A percentile compares a stretch with the other conserved stretches of the same genome.
Conservation (phyloP, 2,888 invertebrate genomes). For the Mechanitis mazaeus region DNA sequence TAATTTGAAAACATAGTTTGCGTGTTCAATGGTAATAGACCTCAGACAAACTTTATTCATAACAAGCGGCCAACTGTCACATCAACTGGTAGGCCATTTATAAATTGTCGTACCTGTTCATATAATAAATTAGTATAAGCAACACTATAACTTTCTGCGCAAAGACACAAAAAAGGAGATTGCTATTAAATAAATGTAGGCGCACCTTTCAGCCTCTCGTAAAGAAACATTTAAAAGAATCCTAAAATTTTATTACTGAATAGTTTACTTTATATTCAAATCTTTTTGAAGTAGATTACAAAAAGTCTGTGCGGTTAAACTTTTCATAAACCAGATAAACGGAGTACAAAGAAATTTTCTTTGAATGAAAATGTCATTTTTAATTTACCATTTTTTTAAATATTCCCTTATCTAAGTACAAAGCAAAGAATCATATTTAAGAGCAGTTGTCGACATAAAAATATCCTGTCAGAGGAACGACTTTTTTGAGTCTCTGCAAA, state of each 20-base stretch:
- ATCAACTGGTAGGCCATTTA: constrained; percentile 5
- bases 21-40: constrained; percentile 11
- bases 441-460: constrained; percentile 25
- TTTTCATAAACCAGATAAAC: constrained; percentile 2
- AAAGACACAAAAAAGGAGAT: not conserved
- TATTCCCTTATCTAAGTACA: constrained; percentile 1
- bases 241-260: no score
- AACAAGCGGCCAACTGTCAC: constrained; percentile 9
- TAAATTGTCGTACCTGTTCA: not conserved
- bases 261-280: no score
- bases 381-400: constrained; percentile 13
- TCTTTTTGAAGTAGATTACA: not conserved
- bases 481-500: constrained; percentile 24
- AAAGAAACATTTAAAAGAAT: no score
- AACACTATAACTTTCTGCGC: not conserved
- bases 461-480: constrained; percentile 25
- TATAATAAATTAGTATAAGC: no score
- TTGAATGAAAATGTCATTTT: constrained; percentile 14
- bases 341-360: not conserved
- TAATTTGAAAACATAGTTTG: constrained; percentile 22
- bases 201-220: not conserved
- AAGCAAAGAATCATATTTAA: constrained; percentile 11
- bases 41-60: constrained; percentile 18
- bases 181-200: constrained; percentile 9
- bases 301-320: not conserved